Evolutionary conservation across 2,888 invertebrate species (phyloP), one percentile per base, ranked within the genome.

Genomic region (Melinaea menophilus): DNA sequence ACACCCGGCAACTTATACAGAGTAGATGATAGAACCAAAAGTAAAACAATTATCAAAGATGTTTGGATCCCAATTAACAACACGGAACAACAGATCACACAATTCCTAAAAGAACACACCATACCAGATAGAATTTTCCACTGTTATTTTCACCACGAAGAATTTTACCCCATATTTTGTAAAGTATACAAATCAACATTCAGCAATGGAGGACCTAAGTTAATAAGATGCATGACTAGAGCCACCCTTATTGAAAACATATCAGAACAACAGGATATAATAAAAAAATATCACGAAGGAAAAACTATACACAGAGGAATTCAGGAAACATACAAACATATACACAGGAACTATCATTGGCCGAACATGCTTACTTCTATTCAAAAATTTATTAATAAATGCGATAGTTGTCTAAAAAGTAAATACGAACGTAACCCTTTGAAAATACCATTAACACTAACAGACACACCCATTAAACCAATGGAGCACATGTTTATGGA

Each of bases 301-400:
- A 62, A 62, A 54, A 62, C 62, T n/a, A 46, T 58, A 4, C 55
- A 58, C 31, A 41, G 55, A 33, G 62, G 62, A 22, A 62, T 62
- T 13, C 62, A 62, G 22, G 58, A 62, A 47, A 62, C 58, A n/a
- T 58, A 58, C 11, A 62, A 62, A 31, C 54, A 62, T 12, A 60
- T 46, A 12, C 55, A 46, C 31, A 47, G 55, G 3, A 71, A 72
- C 54, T 70, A 72, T 35, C 71, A 72, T 45, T 71, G 71, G 71
- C 68, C 67, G 13, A 72, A 69, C 45, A 67, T 67, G 68, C 55
- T 65, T 59, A 9, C 45, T 51, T 13, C 67, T 7, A 54, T 71
- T 33, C 73, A 75, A 63, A 71, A 66, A 60, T 75, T 63, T 31
- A 71, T 76, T 4, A 76, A 75, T 56, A 55, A 72, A 63, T 76